phyloP scores from a whole-genome alignment of 2,797 vertebrate genomes.

The Aulostomus chinensis region DNA sequence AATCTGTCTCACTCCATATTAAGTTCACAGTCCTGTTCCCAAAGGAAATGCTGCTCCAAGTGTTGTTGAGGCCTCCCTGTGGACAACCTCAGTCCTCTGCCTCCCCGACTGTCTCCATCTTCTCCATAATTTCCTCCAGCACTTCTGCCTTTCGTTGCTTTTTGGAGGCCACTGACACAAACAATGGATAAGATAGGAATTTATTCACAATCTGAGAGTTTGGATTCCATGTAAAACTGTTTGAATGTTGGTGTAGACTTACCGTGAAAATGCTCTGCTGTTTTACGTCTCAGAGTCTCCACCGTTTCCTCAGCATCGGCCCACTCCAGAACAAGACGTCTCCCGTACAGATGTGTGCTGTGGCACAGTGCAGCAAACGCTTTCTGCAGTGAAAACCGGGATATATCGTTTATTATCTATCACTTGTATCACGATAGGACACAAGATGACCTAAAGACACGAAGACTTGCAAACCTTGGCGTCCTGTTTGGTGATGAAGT shows the following conservation, averaged over 20 bases:
- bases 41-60: not conserved
- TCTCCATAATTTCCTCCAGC: slow-evolving; percentile 88
- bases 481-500: slow-evolving; percentile 96
- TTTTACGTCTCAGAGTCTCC: slow-evolving; percentile 89
- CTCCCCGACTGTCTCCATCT: slow-evolving; percentile 81
- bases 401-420: not conserved
- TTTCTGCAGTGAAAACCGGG: slow-evolving; percentile 78
- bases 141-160: slow-evolving; percentile 80
- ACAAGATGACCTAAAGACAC: no score
- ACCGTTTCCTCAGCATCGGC: slow-evolving; percentile 90
- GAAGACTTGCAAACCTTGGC: slow-evolving; percentile 91
- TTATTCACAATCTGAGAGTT: not conserved
- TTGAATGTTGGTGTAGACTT: slow-evolving; percentile 25
- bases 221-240: not conserved
- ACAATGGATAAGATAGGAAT: slow-evolving; percentile 9
- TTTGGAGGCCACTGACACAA: slow-evolving; percentile 81
- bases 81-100: slow-evolving; percentile 48
- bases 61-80: not conserved
- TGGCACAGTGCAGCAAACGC: slow-evolving; percentile 93
- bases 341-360: slow-evolving; percentile 96
- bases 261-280: slow-evolving; percentile 93
- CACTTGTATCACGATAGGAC: no score
- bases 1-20: not conserved
- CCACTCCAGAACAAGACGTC: slow-evolving; percentile 96
- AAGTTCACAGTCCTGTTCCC: slow-evolving; percentile 7